Evolutionary conservation across 2,888 invertebrate species (phyloP).

Genomic region (Diabrotica balteata): DNA sequence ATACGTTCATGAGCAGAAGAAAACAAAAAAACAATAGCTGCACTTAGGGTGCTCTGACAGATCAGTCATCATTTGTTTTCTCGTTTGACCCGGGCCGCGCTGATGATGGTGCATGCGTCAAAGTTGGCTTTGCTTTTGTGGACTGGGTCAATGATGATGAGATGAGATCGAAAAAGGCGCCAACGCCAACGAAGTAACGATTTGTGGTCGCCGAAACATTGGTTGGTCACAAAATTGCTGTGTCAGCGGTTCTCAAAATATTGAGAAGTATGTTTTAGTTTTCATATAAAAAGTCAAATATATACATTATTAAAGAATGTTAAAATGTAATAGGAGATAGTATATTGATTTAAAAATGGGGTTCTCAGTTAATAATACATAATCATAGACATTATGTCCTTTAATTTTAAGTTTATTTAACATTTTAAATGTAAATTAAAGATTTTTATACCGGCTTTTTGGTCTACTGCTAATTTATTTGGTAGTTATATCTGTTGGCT

Average conservation of each 20-base stretch:
- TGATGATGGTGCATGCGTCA: conserved; percentile 14
- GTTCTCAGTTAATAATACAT: too few relatives aligned
- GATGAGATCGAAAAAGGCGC: conserved; percentile 26
- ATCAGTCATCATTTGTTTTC: conserved; percentile 20
- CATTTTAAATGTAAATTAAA: too few relatives aligned
- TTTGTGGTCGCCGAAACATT: conserved; percentile 17
- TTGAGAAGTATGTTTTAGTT: too few relatives aligned
- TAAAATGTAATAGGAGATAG: too few relatives aligned
- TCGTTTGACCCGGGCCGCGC: conserved; percentile 19
- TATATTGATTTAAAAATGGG: too few relatives aligned
- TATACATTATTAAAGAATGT: too few relatives aligned
- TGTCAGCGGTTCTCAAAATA: conserved; percentile 19
- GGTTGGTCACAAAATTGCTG: conserved; percentile 15
- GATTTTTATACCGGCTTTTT: too few relatives aligned
- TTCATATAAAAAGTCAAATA: too few relatives aligned
- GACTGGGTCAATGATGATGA: conserved; percentile 12
- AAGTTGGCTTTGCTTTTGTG: conserved; percentile 5
- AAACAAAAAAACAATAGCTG: conserved; percentile 19
- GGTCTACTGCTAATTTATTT: too few relatives aligned
- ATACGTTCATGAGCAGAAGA: conserved; percentile 10
- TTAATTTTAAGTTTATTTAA: too few relatives aligned
- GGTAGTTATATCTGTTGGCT: too few relatives aligned
- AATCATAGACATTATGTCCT: too few relatives aligned
- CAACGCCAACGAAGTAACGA: conserved; percentile 8
- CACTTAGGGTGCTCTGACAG: conserved; percentile 15